Conservation (phyloP, 2,113 vertebrate species). For the Hyperopisus bebe region DNA sequence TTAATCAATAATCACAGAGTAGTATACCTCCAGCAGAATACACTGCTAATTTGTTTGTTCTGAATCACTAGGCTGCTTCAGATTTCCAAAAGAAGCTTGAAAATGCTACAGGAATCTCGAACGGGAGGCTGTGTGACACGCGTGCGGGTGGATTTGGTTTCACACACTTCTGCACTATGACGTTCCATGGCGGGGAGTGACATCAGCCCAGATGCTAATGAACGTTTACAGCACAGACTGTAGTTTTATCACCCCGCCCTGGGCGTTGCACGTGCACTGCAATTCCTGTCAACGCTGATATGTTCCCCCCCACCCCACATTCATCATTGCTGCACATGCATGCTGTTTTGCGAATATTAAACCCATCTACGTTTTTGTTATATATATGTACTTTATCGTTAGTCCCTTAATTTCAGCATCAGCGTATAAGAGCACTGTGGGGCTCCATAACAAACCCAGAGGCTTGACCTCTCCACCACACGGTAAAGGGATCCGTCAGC, state of each 20-base stretch:
- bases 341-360: conserved; percentile 29
- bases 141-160: background rate
- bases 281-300: background rate
- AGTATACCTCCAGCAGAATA: background rate
- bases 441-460: background rate
- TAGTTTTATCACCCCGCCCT: background rate
- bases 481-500: background rate
- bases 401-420: conserved; percentile 19
- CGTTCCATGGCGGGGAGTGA: background rate
- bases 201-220: background rate
- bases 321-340: conserved; percentile 37
- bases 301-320: conserved; percentile 26
- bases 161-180: background rate
- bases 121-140: background rate
- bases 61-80: background rate
- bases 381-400: conserved; percentile 25
- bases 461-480: background rate
- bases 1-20: background rate
- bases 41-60: background rate
- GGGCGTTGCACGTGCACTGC: background rate
- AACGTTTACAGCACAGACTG: background rate
- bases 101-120: background rate
- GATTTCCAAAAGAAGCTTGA: background rate
- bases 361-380: conserved; percentile 50
- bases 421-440: background rate